Evolutionary conservation across 2,888 invertebrate genomes (phyloP).

Genomic region (Nemotelus pantherinus): DNA sequence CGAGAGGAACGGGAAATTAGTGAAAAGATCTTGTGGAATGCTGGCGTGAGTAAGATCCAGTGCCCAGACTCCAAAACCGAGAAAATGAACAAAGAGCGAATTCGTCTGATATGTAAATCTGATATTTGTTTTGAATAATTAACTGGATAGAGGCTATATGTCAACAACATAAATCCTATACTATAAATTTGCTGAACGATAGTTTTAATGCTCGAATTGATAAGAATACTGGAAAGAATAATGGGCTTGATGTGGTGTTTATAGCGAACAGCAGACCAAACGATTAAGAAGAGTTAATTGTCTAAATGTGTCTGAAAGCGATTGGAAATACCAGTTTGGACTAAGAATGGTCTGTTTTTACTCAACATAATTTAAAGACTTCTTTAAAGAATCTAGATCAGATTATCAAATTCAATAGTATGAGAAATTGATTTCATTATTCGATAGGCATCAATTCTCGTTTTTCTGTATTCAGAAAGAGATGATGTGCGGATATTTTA

Average conservation of each 20-base stretch:
- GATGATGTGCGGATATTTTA: no score
- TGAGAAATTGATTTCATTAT: no score
- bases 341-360: no score
- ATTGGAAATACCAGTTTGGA: background rate
- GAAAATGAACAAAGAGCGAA: slow-evolving; percentile 6
- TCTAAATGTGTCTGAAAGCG: slow-evolving; percentile 19
- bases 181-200: background rate
- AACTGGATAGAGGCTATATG: slow-evolving; percentile 18
- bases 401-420: no score
- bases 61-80: slow-evolving; percentile 10
- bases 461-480: no score
- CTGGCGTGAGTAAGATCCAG: slow-evolving; percentile 2
- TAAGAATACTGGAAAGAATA: slow-evolving; percentile 1
- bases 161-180: background rate
- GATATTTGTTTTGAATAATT: slow-evolving; percentile 30
- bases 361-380: no score
- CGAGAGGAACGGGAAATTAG: slow-evolving; percentile 13
- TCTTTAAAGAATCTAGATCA: no score
- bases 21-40: slow-evolving; percentile 12
- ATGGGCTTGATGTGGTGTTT: slow-evolving; percentile 8
- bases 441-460: no score
- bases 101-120: slow-evolving; percentile 20
- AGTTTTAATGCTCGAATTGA: slow-evolving; percentile 19
- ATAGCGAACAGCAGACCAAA: background rate
- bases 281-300: slow-evolving; percentile 9